phyloP scores from a whole-genome alignment of 2,888 invertebrate genomes.

The Tribolium freemani region DNA sequence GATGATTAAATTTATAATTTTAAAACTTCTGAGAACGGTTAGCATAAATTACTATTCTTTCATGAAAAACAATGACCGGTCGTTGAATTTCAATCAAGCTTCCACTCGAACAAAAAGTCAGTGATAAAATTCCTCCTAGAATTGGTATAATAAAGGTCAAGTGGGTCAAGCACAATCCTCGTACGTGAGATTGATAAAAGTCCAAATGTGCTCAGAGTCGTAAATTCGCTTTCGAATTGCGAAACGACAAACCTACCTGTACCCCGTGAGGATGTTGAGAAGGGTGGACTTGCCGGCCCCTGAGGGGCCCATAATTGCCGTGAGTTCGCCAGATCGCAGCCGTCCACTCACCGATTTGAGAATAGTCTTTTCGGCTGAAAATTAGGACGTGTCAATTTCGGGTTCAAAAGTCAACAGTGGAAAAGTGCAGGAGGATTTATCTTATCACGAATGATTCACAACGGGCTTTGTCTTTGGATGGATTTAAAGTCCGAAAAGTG shows the following conservation, averaged over 20 bases:
- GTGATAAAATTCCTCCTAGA: conserved; percentile 19
- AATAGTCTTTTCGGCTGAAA: conserved; percentile 85
- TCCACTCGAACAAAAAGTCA: background rate
- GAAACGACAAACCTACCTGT: conserved; percentile 79
- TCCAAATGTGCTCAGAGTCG: background rate
- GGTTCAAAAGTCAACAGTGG: conserved; percentile 3
- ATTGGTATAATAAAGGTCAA: conserved; percentile 22
- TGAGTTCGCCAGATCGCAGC: conserved; percentile 90
- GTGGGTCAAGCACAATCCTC: conserved; percentile 15
- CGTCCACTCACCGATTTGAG: conserved; percentile 92
- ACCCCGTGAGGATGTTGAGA: conserved; percentile 94
- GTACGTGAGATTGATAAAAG: conserved; percentile 26
- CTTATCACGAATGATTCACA: conserved; percentile 19
- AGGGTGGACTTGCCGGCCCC: conserved; percentile 95
- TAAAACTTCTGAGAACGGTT: background rate
- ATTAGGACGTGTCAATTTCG: background rate
- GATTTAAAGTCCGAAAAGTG: conserved; percentile 22
- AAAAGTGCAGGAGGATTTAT: conserved; percentile 6
- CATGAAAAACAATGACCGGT: background rate
- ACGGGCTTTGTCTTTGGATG: conserved; percentile 8
- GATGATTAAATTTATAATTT: background rate
- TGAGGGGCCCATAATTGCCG: conserved; percentile 97
- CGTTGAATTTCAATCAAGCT: background rate
- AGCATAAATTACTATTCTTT: background rate
- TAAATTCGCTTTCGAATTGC: conserved; percentile 1